Conservation (phyloP, 2,797 vertebrate genomes). For the Eupleurogrammus muticus region DNA sequence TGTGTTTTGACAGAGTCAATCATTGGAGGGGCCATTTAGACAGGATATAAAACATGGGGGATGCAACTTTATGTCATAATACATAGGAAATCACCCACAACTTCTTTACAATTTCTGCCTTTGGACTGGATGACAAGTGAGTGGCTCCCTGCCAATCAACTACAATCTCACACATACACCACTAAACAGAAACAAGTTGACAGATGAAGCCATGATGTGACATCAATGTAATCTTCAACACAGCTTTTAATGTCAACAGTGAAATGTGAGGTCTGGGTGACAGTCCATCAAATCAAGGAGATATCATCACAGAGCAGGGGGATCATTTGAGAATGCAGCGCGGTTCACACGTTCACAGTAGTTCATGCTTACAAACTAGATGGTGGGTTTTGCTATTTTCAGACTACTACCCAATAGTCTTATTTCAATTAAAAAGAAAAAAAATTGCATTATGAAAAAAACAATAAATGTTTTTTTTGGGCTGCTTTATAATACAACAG, state of each 20-base stretch:
- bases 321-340: neutral
- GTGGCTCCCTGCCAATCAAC: neutral
- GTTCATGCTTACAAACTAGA: neutral
- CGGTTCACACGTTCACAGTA: neutral
- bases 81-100: no score
- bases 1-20: neutral
- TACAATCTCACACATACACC: constrained; percentile 12
- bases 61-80: no score
- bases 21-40: no score
- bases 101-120: no score
- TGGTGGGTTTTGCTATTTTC: neutral
- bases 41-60: no score
- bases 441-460: neutral
- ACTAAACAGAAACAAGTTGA: constrained; percentile 7
- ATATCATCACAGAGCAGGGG: neutral
- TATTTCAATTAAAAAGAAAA: neutral
- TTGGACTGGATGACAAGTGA: no score
- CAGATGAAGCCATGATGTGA: constrained; percentile 10
- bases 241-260: constrained; percentile 5
- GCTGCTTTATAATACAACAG: neutral
- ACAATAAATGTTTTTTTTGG: neutral
- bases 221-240: constrained; percentile 10
- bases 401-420: neutral
- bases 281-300: constrained; percentile 22
- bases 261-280: constrained; percentile 28